Evolutionary conservation across 2,888 invertebrate genomes (phyloP).

Genomic region (Drosophila histrio): DNA sequence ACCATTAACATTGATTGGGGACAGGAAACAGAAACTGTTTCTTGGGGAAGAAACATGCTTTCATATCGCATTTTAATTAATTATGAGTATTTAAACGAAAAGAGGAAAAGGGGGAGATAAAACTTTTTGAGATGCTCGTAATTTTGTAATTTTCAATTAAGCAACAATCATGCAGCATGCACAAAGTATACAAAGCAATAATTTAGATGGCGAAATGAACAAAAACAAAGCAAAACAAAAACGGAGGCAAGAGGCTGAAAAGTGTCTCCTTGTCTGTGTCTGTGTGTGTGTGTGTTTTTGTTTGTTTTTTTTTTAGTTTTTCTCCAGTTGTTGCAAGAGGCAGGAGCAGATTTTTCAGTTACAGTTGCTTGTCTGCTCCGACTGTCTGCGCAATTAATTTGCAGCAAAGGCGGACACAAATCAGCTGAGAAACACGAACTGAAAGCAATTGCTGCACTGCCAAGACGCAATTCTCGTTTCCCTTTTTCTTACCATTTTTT

Average conservation of each 20-base stretch:
- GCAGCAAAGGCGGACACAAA: slow-evolving; percentile 70
- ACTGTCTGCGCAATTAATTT: slow-evolving; percentile 76
- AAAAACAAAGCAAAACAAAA: background rate
- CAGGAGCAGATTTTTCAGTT: slow-evolving; percentile 20
- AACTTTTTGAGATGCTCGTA: slow-evolving; percentile 10
- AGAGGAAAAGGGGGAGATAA: background rate
- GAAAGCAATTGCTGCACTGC: slow-evolving; percentile 51
- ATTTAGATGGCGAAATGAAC: slow-evolving; percentile 43
- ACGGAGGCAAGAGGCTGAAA: background rate
- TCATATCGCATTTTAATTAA: slow-evolving; percentile 10
- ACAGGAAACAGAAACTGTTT: background rate
- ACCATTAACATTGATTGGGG: background rate
- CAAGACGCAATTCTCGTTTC: slow-evolving; percentile 18
- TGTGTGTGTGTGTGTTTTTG: background rate
- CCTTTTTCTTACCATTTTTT: slow-evolving; percentile 2
- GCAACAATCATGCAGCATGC: slow-evolving; percentile 62
- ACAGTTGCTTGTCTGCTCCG: slow-evolving; percentile 49
- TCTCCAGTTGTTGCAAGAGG: slow-evolving; percentile 17
- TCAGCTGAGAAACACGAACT: slow-evolving; percentile 58
- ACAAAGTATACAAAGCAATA: slow-evolving; percentile 42
- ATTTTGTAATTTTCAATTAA: slow-evolving; percentile 78
- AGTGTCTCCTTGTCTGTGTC: slow-evolving; percentile 5
- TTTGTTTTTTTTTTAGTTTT: background rate
- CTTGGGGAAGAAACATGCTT: background rate
- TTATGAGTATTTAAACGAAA: background rate